Evolutionary conservation across 1,140 invertebrate species (phyloP), one percentile per base, ranked within the genome.

Genomic region (Teleopsis dalmanni): DNA sequence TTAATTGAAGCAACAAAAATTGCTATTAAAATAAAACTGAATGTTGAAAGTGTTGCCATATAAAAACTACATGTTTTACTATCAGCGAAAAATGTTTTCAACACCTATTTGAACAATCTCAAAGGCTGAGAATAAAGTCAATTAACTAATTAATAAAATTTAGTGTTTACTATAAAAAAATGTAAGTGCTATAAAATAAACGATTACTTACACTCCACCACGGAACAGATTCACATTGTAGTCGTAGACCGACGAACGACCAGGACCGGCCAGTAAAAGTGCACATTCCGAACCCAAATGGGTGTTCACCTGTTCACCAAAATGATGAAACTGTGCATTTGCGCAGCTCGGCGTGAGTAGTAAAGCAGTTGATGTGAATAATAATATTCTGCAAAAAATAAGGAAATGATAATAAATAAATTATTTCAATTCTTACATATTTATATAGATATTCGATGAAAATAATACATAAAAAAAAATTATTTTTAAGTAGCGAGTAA

Each of bases 211-310:
- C 82, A 78, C 72, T 36, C 74, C 65, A 73, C 52, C 85, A 57
- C 86, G 78, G 7, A 91, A 76, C 42, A 88, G 75, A 72, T 91
- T 90, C 47, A 85, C 79, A 56, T 83, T 85, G 65, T 89, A 90
- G 69, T 91, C 87, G 59, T 84, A 90, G 23, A 82, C 78, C 50
- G 80, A 87, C 48, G 82, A 84, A 54, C 84, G 77, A 48, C 84
- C 85, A 1, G 80, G 80, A 14, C 84, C 81, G 47, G 81, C 77
- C 35, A 91, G 67, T 52, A 88, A 73, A 18, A 90, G 73, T 7
- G 87, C 87, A 65, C 87, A 90, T 53, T 88, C 85, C 10, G 56
- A 55, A 22, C 65, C 65, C 22, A 47, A 42, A 50, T 62, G 60
- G 23, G 65, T 60, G 40, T 67, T 62, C 7, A 63, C 44, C n/a